phyloP scores from a whole-genome alignment of 92 coral and sea anemone genomes.

The Diadumene lineata region DNA sequence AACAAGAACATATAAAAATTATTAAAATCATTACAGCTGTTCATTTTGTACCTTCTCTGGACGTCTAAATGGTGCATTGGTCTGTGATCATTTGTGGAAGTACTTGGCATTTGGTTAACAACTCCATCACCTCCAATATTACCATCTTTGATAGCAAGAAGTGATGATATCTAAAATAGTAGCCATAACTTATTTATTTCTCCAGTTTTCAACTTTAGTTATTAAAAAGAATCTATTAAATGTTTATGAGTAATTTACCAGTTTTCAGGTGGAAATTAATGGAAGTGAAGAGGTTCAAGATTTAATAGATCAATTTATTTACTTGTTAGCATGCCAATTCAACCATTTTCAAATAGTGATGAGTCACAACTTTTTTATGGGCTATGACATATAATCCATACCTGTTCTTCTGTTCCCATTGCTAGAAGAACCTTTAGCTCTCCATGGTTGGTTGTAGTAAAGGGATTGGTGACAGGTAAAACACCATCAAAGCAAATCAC shows the following conservation, averaged over 20 bases:
- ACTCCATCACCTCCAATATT: neutral
- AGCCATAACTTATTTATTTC: neutral
- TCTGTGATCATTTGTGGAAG: slow-evolving; percentile 30
- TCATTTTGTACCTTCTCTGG: slow-evolving; percentile 39
- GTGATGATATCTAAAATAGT: slow-evolving; percentile 50
- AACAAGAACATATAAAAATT: neutral
- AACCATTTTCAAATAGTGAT: no score
- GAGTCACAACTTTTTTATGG: neutral
- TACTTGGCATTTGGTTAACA: slow-evolving; percentile 23
- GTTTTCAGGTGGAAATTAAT: no score
- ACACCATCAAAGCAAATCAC: slow-evolving; percentile 89
- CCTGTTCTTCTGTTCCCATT: slow-evolving; percentile 93
- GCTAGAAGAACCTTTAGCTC: slow-evolving; percentile 85
- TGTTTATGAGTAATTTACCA: no score
- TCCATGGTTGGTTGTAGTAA: slow-evolving; percentile 74
- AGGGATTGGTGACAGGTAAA: slow-evolving; percentile 72
- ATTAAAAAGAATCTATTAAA: no score
- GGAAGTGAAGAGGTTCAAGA: no score
- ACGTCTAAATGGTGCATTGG: slow-evolving; percentile 68
- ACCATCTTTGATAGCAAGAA: slow-evolving; percentile 58
- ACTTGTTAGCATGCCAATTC: no score
- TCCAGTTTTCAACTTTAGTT: no score
- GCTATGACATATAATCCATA: neutral
- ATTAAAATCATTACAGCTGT: neutral
- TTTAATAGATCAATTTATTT: no score